Base-by-base conservation (phyloP, 2,113 vertebrate species). In the Oplegnathus fasciatus region DNA sequence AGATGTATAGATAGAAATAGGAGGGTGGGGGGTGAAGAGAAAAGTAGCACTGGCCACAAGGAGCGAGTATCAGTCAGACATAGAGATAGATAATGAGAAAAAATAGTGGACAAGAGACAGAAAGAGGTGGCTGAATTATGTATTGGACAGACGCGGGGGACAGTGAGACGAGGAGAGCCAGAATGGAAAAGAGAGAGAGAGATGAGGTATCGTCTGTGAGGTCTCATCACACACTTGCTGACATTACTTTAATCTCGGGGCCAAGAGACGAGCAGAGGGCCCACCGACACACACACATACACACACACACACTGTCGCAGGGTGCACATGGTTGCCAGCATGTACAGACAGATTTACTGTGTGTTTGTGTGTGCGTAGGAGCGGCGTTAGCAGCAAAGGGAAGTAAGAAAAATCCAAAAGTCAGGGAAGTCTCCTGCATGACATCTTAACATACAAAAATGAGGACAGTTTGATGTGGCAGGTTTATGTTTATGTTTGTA, bases 181-280 rank as follows among this genome's bases (percentile, higher is more conserved):
- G 92, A 89, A 89, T 86, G 92, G 86, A 87, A 92, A 90, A 87
- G 79, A 75, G 62, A 54, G 80, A 75, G 61, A 55, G 62, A 70
- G 80, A 88, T 82, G 78, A 89, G 83, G 79, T 80, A 88, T 93
- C 55, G 84, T 93, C 93, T 94, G 94, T 92, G 88, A 95, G 93
- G 92, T 91, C 91, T 95, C 93, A 93, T 92, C 91, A 89, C 91
- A 95, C 93, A 95, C 94, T 89, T 89, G 88, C 88, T 94, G 93
- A 94, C 91, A 92, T 69, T 58, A 82, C 91, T 93, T 92, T 91
- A 91, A 94, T 94, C 86, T 92, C 86, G 15, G 83, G 91, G 88
- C 92, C 91, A 93, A 91, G 83, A 85, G 64, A 86, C 87, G 86
- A 90, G 89, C 85, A 85, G 81, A 85, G 80, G 88, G 73, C 34